phyloP scores from a whole-genome alignment of 2,113 vertebrate genomes.

The Oenanthe melanoleuca region DNA sequence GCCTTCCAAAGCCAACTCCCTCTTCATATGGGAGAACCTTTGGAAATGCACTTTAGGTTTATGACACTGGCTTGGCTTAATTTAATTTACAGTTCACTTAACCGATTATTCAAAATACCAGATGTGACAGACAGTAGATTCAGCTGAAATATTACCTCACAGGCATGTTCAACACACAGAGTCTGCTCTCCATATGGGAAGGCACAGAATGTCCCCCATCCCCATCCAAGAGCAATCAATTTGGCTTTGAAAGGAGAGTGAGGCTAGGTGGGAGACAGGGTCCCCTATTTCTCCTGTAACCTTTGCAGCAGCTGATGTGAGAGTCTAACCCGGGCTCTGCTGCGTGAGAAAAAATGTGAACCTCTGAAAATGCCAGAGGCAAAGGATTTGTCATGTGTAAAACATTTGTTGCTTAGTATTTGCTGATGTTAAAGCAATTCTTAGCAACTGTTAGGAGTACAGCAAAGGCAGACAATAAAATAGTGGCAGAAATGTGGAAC shows the following conservation, averaged over 20 bases:
- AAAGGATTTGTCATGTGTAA: not conserved
- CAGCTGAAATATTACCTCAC: constrained; percentile 18
- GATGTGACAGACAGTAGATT: constrained; percentile 22
- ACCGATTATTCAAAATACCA: constrained; percentile 57
- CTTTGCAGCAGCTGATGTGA: not conserved
- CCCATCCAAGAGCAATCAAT: not conserved
- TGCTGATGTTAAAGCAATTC: constrained; percentile 1
- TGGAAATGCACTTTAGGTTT: constrained; percentile 60
- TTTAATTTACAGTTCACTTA: constrained; percentile 65
- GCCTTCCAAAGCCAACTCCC: not conserved
- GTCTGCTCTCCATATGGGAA: not conserved
- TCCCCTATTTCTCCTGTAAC: not conserved
- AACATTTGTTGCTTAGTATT: not conserved
- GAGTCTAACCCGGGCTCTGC: not conserved
- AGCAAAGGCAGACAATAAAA: not conserved
- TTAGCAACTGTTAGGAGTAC: not conserved
- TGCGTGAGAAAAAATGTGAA: not conserved
- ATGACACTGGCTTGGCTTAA: constrained; percentile 48
- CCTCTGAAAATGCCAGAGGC: not conserved
- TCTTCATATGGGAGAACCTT: constrained; percentile 13
- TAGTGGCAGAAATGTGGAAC: not conserved
- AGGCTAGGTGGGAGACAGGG: not conserved
- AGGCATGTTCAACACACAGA: not conserved
- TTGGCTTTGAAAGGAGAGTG: not conserved
- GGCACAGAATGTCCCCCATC: not conserved